Percentiles rank a stretch among this genome's conserved stretches.
These are phyloP conservation scores for Monochamus saltuarius DNA, from an alignment of 1,140 invertebrate genomes.

Conservation along the genomic window DNA sequence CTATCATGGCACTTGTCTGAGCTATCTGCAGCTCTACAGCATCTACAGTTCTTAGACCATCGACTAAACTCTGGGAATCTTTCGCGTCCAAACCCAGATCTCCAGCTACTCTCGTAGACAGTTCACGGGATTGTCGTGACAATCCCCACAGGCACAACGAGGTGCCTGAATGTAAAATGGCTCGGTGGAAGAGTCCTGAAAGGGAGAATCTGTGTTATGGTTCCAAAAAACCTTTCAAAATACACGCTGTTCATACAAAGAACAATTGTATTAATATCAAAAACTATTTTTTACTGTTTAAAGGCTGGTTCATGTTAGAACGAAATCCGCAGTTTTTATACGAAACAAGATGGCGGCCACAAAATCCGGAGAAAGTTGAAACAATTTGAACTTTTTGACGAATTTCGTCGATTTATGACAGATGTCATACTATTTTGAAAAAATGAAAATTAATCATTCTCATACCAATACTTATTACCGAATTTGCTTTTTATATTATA, in stretches of 20 bases:
- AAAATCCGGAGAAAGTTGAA: too few species aligned
- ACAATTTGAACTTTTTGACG: too few species aligned
- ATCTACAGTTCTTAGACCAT: conserved; percentile 15
- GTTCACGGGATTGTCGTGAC: neutral
- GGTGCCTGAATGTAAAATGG: conserved; percentile 23
- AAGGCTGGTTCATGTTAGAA: too few species aligned
- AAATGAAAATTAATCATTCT: too few species aligned
- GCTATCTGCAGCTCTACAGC: conserved; percentile 9
- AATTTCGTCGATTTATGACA: too few species aligned
- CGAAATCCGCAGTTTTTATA: too few species aligned
- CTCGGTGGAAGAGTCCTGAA: conserved; percentile 25
- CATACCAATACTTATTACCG: too few species aligned
- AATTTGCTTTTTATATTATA: too few species aligned
- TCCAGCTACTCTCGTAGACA: conserved; percentile 3
- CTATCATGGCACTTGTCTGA: neutral
- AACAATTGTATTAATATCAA: neutral
- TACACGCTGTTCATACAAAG: neutral
- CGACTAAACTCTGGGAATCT: conserved; percentile 5
- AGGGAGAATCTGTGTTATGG: neutral
- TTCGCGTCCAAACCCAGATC: conserved; percentile 7
- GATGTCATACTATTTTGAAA: too few species aligned
- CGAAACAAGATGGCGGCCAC: too few species aligned
- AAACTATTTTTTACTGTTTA: neutral
- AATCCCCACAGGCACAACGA: conserved; percentile 20
- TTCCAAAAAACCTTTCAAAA: neutral